These are phyloP conservation scores for Pitangus sulphuratus DNA, from an alignment of 2,797 vertebrate genomes.

Conservation along the genomic window DNA sequence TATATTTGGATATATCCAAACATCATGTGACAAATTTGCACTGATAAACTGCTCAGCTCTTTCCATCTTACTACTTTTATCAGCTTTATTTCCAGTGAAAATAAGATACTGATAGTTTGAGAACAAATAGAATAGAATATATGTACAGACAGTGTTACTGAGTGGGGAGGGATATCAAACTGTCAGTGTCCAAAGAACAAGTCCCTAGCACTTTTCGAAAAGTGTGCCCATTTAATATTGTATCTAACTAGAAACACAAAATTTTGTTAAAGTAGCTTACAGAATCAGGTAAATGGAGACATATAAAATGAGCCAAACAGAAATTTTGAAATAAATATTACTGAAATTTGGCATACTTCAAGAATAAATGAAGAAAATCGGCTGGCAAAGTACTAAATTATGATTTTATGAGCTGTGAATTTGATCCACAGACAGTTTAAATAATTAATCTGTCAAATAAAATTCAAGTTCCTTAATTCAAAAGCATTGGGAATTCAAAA, in stretches of 20 bases:
- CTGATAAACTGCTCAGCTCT: not conserved
- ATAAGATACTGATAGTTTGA: not conserved
- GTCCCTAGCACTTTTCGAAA: not conserved
- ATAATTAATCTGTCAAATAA: not conserved
- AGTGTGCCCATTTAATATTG: not conserved
- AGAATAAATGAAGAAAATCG: not conserved
- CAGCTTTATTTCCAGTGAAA: not conserved
- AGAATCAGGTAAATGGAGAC: not conserved
- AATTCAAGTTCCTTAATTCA: not conserved
- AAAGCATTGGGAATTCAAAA: not conserved
- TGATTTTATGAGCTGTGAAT: not conserved
- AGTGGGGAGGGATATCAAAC: fast-evolving
- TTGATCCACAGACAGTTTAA: not conserved
- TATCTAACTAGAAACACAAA: not conserved
- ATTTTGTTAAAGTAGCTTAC: not conserved
- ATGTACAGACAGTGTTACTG: not conserved
- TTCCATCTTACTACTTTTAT: not conserved
- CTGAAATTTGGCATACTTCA: not conserved
- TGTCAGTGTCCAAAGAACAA: not conserved
- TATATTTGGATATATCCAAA: not conserved
- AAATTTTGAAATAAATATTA: not conserved
- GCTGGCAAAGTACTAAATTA: not conserved
- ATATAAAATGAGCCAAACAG: not conserved
- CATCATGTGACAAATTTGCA: fast-evolving
- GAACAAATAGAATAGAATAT: not conserved